phyloP scores from a whole-genome alignment of 2,888 invertebrate genomes.

The Tiliacea aurago region DNA sequence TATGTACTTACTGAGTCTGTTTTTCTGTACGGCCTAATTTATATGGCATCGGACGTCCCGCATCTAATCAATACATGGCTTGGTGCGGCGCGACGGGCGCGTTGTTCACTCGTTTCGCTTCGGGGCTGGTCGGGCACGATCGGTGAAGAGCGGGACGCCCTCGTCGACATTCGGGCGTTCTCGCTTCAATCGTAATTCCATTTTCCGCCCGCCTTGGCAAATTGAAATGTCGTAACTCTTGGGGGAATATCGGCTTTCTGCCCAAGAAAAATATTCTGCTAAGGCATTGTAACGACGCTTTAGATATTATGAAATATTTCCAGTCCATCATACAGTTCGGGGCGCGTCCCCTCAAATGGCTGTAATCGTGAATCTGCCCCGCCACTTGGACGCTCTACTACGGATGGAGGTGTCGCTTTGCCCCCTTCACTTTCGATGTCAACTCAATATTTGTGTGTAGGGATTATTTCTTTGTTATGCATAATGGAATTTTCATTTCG shows the following conservation, averaged over 20 bases:
- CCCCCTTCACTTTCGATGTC: conserved; percentile 76
- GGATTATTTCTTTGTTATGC: conserved; percentile 68
- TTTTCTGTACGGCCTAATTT: conserved; percentile 90
- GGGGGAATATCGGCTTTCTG: conserved; percentile 91
- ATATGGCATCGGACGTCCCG: conserved; percentile 90
- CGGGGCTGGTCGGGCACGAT: conserved; percentile 78
- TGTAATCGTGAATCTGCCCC: conserved; percentile 83
- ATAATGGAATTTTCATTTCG: conserved; percentile 64
- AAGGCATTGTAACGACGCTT: conserved; percentile 88
- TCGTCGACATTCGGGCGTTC: conserved; percentile 82
- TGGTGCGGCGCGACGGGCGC: conserved; percentile 86
- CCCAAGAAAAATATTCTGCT: conserved; percentile 90
- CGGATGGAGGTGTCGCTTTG: conserved; percentile 67
- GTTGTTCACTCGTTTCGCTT: conserved; percentile 79
- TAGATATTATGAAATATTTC: conserved; percentile 89
- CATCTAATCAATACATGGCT: conserved; percentile 90
- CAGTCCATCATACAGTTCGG: conserved; percentile 86
- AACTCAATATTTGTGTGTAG: conserved; percentile 67
- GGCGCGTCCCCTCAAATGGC: conserved; percentile 83
- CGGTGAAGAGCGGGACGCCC: conserved; percentile 75
- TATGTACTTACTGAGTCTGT: conserved; percentile 78
- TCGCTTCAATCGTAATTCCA: conserved; percentile 91
- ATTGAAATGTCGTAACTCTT: conserved; percentile 91
- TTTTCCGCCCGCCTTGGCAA: conserved; percentile 91
- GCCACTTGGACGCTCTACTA: conserved; percentile 79